Evolutionary conservation across 1,140 invertebrate species (phyloP), one percentile per base, ranked within the genome.

Genomic region (Latrodectus geometricus): DNA sequence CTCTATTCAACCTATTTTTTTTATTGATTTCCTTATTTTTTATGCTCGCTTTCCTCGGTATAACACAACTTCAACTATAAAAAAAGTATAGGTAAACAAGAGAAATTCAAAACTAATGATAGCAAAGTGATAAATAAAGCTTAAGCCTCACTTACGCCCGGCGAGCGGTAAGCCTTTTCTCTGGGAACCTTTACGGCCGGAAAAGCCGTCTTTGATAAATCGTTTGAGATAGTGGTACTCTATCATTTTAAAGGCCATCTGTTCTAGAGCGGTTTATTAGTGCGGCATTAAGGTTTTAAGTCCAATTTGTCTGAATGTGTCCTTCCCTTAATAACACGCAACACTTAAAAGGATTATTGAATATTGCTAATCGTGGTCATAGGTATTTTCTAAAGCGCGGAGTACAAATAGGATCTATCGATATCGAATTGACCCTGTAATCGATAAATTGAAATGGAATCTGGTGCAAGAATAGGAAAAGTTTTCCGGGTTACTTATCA

Each of bases 71-170:
- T 8, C 17, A 11, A 61, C 17, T 61, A 17, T 17, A 73, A 81
- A 73, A 61, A 73, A 75, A n/a, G 21, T 65, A 9, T 35, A 68
- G 9, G 12, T n/a, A 76, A 68, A 84, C 21, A 82, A 82, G 80
- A 50, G 50, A 77, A 86, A 77, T 86, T 86, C 68, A 72, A 86
- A 86, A 86, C 75, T 86, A 86, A 86, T 86, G 83, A 70, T 86
- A 78, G n/a, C 20, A 78, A 20, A 48, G 75, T 78, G 75, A 86
- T 77, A 77, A 86, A 86, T 78, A 86, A 77, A 48, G 68, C 66
- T 70, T 77, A 78, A 77, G 66, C 61, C 65, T 66, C 35, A 56
- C 75, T 23, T 72, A 20, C 82, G n/a, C 23, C n/a, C 17, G 73
- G 21, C 50, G 35, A 54, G 49, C 75, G 50, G 82, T 50, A 77